These are phyloP conservation scores for Triplophysa tibetana DNA, from an alignment of 2,113 vertebrate genomes.

Conservation along the genomic window DNA sequence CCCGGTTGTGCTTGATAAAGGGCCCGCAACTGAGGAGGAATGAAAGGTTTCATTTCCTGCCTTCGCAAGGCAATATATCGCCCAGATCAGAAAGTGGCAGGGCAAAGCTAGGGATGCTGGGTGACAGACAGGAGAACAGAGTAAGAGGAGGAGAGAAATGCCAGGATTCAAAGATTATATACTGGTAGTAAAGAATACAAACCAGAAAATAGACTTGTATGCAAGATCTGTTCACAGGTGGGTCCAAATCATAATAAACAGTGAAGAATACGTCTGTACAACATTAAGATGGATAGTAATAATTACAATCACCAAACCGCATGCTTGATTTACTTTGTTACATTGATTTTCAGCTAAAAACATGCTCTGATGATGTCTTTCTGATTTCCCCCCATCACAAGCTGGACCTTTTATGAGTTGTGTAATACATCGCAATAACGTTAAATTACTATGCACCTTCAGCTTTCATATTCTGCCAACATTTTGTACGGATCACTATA, in stretches of 20 bases:
- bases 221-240: background rate
- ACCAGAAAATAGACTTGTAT: constrained; percentile 11
- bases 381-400: background rate
- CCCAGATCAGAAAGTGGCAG: constrained; percentile 50
- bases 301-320: background rate
- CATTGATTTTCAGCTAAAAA: background rate
- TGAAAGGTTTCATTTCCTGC: constrained; percentile 62
- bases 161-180: constrained; percentile 55
- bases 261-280: background rate
- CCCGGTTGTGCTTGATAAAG: constrained; percentile 57
- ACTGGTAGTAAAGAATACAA: constrained; percentile 25
- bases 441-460: background rate
- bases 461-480: background rate
- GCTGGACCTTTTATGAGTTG: constrained; percentile 7
- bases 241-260: background rate
- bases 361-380: background rate
- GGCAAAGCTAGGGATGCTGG: constrained; percentile 43
- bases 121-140: constrained; percentile 45
- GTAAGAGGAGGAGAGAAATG: constrained; percentile 62
- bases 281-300: background rate
- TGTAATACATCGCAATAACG: constrained; percentile 3
- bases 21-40: constrained; percentile 40
- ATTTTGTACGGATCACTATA: background rate
- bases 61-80: constrained; percentile 55
- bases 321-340: background rate